Conservation (phyloP, 2,797 vertebrate genomes). For the Notoglanidium macrostoma region DNA sequence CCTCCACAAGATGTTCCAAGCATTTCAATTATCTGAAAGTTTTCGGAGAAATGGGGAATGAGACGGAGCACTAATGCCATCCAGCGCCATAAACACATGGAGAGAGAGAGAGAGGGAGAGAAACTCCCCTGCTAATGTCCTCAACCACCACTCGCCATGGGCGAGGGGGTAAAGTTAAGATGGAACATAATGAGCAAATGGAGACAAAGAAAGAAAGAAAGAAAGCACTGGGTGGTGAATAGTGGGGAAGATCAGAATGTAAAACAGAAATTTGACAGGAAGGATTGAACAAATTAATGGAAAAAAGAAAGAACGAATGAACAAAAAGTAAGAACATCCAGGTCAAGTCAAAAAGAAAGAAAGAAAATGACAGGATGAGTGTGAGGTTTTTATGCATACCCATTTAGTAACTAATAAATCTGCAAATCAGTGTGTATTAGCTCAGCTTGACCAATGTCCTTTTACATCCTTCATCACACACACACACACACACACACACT, state of each 20-base stretch:
- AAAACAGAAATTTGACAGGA: background rate
- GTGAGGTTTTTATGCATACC: background rate
- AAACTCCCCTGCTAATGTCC: constrained; percentile 54
- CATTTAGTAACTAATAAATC: background rate
- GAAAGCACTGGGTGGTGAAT: background rate
- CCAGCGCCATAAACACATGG: constrained; percentile 51
- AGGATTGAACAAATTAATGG: background rate
- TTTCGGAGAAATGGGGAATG: constrained; percentile 48
- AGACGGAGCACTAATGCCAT: constrained; percentile 51
- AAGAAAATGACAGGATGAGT: background rate
- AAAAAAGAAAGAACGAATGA: background rate
- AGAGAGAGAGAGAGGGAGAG: background rate
- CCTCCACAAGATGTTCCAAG: constrained; percentile 56
- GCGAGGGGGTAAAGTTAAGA: constrained; percentile 22
- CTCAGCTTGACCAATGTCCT: background rate
- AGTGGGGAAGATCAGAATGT: background rate
- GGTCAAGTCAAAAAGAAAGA: too few relatives aligned
- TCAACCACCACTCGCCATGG: constrained; percentile 51
- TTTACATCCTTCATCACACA: background rate
- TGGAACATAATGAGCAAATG: constrained; percentile 1
- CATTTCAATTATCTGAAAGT: constrained; percentile 59
- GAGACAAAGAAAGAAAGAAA: background rate
- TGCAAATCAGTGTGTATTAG: background rate
- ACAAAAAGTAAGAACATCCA: background rate
- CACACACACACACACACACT: constrained; percentile 27